These are phyloP conservation scores for Ctenopoma multispine DNA, from an alignment of 2,797 vertebrate genomes.

Conservation along the genomic window DNA sequence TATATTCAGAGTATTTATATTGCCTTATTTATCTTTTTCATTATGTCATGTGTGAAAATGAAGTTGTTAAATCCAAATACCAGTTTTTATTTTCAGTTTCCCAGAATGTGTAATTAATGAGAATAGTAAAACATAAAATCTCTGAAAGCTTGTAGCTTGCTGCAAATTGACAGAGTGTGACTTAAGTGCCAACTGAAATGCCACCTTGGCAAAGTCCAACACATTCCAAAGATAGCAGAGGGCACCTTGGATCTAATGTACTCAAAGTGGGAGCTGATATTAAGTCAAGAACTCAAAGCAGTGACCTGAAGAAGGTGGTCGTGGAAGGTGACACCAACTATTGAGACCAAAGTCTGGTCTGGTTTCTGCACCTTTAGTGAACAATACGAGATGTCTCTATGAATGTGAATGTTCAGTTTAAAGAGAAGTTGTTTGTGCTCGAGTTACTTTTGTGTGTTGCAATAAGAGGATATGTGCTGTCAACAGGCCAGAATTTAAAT, in stretches of 20 bases:
- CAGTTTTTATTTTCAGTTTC: conserved; percentile 26
- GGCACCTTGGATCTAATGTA: conserved; percentile 39
- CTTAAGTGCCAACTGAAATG: conserved; percentile 73
- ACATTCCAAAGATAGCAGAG: conserved; percentile 82
- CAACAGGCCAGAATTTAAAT: conserved; percentile 40
- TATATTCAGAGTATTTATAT: conserved; percentile 82
- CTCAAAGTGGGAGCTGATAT: conserved; percentile 28
- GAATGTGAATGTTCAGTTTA: conserved; percentile 49
- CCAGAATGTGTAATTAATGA: conserved; percentile 44
- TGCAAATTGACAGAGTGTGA: conserved; percentile 39
- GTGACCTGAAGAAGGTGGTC: conserved; percentile 10
- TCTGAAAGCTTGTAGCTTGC: conserved; percentile 19
- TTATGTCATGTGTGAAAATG: conserved; percentile 55
- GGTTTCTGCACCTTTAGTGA: too few relatives aligned
- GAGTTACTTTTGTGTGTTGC: conserved; percentile 23
- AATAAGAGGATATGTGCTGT: conserved; percentile 14
- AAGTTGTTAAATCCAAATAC: conserved; percentile 67
- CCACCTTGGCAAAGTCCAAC: conserved; percentile 56
- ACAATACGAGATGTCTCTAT: too few relatives aligned
- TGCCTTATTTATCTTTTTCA: conserved; percentile 79
- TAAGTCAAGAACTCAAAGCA: conserved; percentile 22
- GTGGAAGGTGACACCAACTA: background rate
- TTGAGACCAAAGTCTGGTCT: background rate
- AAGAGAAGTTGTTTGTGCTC: conserved; percentile 53
- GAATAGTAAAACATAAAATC: background rate